Evolutionary conservation across 2,113 vertebrate genomes (phyloP), one percentile per base, ranked within the genome.

Genomic region (Ciconia maguari): DNA sequence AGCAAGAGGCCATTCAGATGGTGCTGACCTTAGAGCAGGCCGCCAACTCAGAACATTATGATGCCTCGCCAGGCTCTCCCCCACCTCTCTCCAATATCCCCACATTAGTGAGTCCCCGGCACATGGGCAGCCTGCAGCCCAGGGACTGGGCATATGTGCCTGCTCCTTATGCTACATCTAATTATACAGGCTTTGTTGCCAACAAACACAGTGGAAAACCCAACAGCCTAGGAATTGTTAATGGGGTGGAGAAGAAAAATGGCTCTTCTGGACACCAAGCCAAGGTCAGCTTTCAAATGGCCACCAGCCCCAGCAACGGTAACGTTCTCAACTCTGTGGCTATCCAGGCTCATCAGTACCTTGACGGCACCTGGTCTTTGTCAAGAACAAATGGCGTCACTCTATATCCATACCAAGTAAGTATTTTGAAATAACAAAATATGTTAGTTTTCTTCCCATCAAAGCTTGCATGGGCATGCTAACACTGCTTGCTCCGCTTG

Each of bases 1-100:
- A 99, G 97, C 99, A 99, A 98, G 99, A 99, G 97, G 99, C 99
- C 11, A 98, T 99, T 89, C 99, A 99, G 95, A 99, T 99, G 99
- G 99, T 99, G 93, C 98, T 99, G 85, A 98, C 98, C 36, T 85
- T 98, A 75, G 98, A 98, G 58, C 98, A 98, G 91, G 96, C 98
- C 7, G 96, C 98, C 20, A 97, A 98, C 83, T 98, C 99, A 0
- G 99, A 99, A 94, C 99, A 98, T 62, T 99, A 98, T 0, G 99
- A 99, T 80, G 96, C 96, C 66, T 99, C 99, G 0, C 99, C 99
- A 7, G 97, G 99, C 51, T 99, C 99, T 3, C 99, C 99, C 1
- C 96, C 98, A 0, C 93, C 98, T 6, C 97, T 98, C 46, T 97
- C 98, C 93, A 98, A 77, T 32, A 83, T 98, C 36, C 98, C 98